Evolutionary conservation across 2,113 vertebrate genomes (phyloP).

Genomic region (Motacilla tschutschensis): DNA sequence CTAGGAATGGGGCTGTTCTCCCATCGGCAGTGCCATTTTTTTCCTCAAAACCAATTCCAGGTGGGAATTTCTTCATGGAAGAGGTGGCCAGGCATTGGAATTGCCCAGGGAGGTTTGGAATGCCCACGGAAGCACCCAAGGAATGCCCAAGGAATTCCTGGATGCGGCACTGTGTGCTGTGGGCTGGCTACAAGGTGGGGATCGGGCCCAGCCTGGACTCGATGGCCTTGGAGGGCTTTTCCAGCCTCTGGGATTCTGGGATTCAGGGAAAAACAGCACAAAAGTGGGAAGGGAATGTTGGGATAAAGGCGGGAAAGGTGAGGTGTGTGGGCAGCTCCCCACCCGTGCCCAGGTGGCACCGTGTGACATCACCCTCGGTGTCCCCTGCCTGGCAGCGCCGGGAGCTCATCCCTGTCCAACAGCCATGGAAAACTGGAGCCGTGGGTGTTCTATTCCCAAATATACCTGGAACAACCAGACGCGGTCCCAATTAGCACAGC

Average conservation of each 20-base stretch:
- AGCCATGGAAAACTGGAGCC: fast-evolving
- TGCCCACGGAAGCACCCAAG: background rate
- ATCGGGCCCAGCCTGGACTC: fast-evolving
- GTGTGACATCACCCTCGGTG: background rate
- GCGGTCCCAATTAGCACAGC: background rate
- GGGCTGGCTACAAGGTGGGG: background rate
- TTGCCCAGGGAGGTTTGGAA: background rate
- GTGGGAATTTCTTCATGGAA: background rate
- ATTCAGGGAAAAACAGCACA: background rate
- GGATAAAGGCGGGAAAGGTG: background rate
- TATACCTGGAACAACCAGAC: background rate
- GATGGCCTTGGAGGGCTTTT: background rate
- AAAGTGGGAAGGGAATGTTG: background rate
- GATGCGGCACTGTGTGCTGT: background rate
- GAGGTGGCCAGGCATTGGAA: background rate
- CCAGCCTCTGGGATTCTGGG: background rate
- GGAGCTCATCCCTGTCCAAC: background rate
- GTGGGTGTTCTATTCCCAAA: fast-evolving
- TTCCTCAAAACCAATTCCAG: background rate
- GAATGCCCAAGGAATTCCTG: background rate
- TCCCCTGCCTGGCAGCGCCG: fast-evolving
- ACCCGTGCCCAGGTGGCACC: background rate
- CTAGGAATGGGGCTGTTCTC: background rate
- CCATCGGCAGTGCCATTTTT: background rate
- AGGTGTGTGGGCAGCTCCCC: background rate